Base-by-base conservation (phyloP, 1,140 invertebrate species). In the Diprion similis region DNA sequence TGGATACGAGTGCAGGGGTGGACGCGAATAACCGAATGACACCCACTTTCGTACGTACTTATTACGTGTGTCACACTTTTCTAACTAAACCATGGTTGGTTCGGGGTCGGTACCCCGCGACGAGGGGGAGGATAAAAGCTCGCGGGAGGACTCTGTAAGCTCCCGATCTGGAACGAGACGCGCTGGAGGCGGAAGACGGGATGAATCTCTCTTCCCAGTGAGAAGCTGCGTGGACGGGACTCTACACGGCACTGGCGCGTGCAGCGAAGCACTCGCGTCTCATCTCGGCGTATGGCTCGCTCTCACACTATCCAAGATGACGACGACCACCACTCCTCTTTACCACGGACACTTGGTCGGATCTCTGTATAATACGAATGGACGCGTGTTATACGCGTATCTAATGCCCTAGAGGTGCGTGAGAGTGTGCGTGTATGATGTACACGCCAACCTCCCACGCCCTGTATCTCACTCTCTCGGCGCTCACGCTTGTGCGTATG, bases 181-280 rank as follows among this genome's bases (percentile, higher is more conserved):
- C 6, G 24, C 24, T 37, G 24, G 9, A 46, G 46, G 65, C 51
- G 13, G 64, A 73, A 65, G 72, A 78, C 68, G 75, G 75, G 59
- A 78, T 48, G 71, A 59, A 70, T 65, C 65, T 70, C 45, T 51
- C 66, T 68, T 66, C 45, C 72, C 75, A 78, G 79, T 74, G 78
- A 80, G 81, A 82, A 83, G 81, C 78, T 79, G 78, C 81, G 80
- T 67, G 76, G 78, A 78, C 82, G 82, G 76, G 78, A 80, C 78
- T 85, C 81, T 77, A 79, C 81, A 80, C 84, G 79, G 83, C 83
- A 86, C 84, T 86, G 78, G 37, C 4, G 66, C 17, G 18, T 68
- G 76, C 71, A 70, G 73, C 73, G 73, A 74, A 73, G 68, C 65
- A 70, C 45, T 69, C 66, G 70, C 72, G 59, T 66, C 45, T 46